A percentile compares a stretch with the other conserved stretches of the same genome.
Evolutionary conservation across 2,888 invertebrate genomes (phyloP).

Genomic region (Orthosia cruda): DNA sequence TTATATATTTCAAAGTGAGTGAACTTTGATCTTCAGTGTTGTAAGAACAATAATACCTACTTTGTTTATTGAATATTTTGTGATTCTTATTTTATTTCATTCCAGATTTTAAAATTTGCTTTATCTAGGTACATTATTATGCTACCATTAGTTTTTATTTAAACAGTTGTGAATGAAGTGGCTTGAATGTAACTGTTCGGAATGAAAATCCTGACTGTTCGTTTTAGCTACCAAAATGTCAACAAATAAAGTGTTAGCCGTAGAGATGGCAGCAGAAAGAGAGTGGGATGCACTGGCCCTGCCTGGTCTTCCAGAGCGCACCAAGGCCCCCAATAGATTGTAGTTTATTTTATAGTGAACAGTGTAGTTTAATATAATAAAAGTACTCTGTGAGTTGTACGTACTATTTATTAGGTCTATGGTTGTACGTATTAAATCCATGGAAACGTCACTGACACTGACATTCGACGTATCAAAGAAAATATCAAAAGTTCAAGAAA

Average conservation of each 20-base stretch:
- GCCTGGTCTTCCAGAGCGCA: no score
- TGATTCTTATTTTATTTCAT: not conserved
- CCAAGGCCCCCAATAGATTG: no score
- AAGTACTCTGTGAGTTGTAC: no score
- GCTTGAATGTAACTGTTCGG: not conserved
- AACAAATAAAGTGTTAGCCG: not conserved
- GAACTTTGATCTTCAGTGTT: constrained; percentile 42
- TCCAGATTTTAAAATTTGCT: not conserved
- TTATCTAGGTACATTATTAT: no score
- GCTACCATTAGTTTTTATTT: not conserved
- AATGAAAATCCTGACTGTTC: not conserved
- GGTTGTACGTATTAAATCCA: not conserved
- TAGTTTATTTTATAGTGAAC: no score
- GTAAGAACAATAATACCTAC: not conserved
- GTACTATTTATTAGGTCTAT: no score
- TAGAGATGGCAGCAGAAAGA: no score
- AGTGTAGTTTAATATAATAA: no score
- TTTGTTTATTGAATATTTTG: not conserved
- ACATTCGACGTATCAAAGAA: not conserved
- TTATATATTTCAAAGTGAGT: constrained; percentile 44
- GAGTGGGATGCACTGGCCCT: no score
- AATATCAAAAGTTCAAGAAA: no score
- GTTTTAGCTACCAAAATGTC: not conserved
- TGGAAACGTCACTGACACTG: not conserved
- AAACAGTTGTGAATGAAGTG: not conserved